A percentile compares a stretch with the other conserved stretches of the same genome.
These are phyloP conservation scores for Sinella curviseta DNA, from an alignment of 1,140 invertebrate genomes.

Conservation along the genomic window DNA sequence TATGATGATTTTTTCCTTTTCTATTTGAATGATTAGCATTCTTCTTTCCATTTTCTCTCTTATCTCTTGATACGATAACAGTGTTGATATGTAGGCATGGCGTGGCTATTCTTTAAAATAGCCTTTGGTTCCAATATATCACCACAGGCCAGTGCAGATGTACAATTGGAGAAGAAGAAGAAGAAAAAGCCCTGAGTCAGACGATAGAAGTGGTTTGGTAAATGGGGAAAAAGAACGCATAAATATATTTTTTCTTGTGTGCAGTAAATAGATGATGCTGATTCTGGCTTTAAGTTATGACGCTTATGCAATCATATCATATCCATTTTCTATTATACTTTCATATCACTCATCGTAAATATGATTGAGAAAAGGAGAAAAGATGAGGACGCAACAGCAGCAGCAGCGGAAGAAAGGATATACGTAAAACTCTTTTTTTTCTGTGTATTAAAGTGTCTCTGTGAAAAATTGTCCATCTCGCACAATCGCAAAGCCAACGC, in stretches of 20 bases:
- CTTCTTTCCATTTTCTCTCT: background rate
- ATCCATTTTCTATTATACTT: background rate
- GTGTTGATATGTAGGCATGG: background rate
- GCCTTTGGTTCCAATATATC: too few species aligned
- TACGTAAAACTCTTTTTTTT: background rate
- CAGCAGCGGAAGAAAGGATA: too few species aligned
- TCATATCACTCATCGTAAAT: background rate
- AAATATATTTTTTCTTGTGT: background rate
- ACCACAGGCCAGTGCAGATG: background rate
- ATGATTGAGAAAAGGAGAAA: background rate
- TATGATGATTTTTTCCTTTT: background rate
- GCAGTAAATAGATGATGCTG: background rate
- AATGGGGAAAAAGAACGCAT: background rate
- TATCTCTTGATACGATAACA: background rate
- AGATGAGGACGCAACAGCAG: background rate
- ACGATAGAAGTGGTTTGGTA: background rate
- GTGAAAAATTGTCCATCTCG: slow-evolving; percentile 13
- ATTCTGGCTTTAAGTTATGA: too few species aligned
- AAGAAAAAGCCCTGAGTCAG: slow-evolving; percentile 11
- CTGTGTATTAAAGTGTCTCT: slow-evolving; percentile 10
- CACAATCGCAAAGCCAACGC: background rate
- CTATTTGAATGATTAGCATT: slow-evolving; percentile 16
- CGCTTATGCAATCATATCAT: background rate
- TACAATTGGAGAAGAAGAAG: background rate
- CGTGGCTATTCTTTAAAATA: background rate